Evolutionary conservation across 2,113 vertebrate species (phyloP).

Genomic region (Gambusia affinis): DNA sequence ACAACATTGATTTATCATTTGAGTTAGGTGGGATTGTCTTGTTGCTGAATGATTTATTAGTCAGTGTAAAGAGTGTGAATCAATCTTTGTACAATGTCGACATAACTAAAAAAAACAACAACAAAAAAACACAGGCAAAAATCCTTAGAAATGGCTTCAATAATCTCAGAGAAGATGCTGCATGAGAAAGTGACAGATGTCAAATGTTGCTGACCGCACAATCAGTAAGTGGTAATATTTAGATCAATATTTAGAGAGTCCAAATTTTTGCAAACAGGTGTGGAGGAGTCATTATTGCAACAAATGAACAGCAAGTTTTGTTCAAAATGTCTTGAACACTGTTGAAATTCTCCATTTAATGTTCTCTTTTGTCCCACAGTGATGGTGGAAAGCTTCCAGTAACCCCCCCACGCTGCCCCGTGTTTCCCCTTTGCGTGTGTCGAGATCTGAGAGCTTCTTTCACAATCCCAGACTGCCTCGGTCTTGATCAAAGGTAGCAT

Average conservation of each 20-base stretch:
- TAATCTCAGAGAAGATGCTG: background rate
- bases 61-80: background rate
- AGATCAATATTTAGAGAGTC: background rate
- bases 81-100: background rate
- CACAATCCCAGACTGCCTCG: conserved; percentile 55
- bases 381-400: conserved; percentile 24
- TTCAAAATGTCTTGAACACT: conserved; percentile 10
- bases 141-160: background rate
- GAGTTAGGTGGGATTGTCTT: background rate
- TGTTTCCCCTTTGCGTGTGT: conserved; percentile 61
- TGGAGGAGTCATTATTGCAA: conserved; percentile 18
- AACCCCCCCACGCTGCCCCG: conserved; percentile 14
- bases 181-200: background rate
- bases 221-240: background rate
- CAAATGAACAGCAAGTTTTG: conserved; percentile 26
- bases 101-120: background rate
- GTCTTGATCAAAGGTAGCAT: conserved; percentile 70
- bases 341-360: conserved; percentile 16
- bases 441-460: conserved; percentile 52
- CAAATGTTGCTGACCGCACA: background rate
- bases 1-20: background rate
- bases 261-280: conserved; percentile 3
- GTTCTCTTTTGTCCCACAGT: conserved; percentile 18
- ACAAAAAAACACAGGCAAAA: background rate
- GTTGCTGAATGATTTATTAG: background rate